These are phyloP conservation scores for Pagrus major DNA, from an alignment of 2,113 vertebrate genomes.

Conservation along the genomic window DNA sequence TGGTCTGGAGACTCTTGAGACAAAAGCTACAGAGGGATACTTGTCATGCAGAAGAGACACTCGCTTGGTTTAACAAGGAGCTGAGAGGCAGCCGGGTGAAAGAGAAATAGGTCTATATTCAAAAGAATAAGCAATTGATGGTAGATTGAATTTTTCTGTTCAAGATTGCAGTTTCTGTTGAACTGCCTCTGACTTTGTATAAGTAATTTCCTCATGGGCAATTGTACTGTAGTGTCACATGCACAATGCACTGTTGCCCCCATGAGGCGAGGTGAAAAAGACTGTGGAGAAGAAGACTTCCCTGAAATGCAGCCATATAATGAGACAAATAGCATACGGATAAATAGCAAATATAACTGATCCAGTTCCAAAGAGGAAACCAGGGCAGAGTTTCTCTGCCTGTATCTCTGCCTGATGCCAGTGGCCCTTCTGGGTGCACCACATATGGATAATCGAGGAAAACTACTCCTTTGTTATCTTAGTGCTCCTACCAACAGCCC, in stretches of 20 bases:
- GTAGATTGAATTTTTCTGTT: conserved; percentile 54
- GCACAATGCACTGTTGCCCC: conserved; percentile 43
- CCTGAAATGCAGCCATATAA: conserved; percentile 24
- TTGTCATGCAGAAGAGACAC: conserved; percentile 74
- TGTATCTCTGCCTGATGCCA: conserved; percentile 19
- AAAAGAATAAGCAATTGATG: conserved; percentile 54
- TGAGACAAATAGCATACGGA: conserved; percentile 17
- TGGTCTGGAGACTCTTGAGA: conserved; percentile 70
- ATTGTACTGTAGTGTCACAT: not conserved
- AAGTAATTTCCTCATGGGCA: conserved; percentile 18
- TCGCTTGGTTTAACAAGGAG: conserved; percentile 60
- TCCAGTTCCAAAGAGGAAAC: conserved; percentile 24
- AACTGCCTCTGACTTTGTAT: conserved; percentile 51
- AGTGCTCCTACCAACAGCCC: conserved; percentile 42
- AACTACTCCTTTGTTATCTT: conserved; percentile 59
- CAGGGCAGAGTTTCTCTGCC: conserved; percentile 1
- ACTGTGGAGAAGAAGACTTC: not conserved
- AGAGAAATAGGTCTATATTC: conserved; percentile 53
- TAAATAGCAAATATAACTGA: conserved; percentile 17
- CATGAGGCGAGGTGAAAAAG: conserved; percentile 23
- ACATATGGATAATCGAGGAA: conserved; percentile 34
- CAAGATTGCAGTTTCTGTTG: conserved; percentile 42
- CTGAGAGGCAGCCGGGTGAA: conserved; percentile 43
- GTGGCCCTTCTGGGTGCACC: conserved; percentile 21
- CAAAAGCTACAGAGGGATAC: conserved; percentile 68